Conservation (phyloP, 2,797 vertebrate species). For the Myotis daubentonii region DNA sequence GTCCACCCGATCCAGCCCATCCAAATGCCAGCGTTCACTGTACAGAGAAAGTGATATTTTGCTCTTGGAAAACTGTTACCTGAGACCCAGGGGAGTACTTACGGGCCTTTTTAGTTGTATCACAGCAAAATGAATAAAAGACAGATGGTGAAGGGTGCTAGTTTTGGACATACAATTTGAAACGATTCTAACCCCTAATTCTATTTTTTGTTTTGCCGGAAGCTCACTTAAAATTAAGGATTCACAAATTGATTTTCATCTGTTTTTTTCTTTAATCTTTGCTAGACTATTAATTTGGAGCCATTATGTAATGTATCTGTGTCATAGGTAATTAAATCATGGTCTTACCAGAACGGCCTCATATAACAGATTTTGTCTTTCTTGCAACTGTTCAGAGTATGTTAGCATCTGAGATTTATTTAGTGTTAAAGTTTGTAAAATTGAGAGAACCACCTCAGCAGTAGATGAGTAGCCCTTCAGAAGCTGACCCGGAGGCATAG, state of each 20-base stretch:
- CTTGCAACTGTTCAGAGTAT: background rate
- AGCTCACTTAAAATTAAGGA: constrained; percentile 55
- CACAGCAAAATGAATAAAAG: constrained; percentile 76
- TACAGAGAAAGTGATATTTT: constrained; percentile 92
- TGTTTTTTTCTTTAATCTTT: constrained; percentile 54
- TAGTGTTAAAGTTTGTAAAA: background rate
- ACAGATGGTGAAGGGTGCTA: constrained; percentile 75
- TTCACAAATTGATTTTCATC: constrained; percentile 45
- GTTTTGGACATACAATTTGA: constrained; percentile 63
- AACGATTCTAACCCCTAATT: background rate
- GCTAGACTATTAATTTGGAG: constrained; percentile 33
- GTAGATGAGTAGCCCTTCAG: background rate
- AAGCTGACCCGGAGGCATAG: background rate
- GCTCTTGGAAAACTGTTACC: constrained; percentile 58
- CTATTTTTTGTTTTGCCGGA: constrained; percentile 15
- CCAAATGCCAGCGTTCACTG: constrained; percentile 93
- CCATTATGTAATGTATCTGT: constrained; percentile 40
- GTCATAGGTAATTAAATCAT: constrained; percentile 67
- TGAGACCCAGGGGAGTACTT: constrained; percentile 61
- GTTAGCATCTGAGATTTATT: background rate
- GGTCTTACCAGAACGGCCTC: constrained; percentile 43
- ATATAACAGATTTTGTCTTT: constrained; percentile 1
- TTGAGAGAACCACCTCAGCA: background rate
- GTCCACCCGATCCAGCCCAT: constrained; percentile 92
- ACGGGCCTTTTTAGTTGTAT: constrained; percentile 73